Conservation (phyloP, 2,113 vertebrate species). For the Corynorhinus townsendii region DNA sequence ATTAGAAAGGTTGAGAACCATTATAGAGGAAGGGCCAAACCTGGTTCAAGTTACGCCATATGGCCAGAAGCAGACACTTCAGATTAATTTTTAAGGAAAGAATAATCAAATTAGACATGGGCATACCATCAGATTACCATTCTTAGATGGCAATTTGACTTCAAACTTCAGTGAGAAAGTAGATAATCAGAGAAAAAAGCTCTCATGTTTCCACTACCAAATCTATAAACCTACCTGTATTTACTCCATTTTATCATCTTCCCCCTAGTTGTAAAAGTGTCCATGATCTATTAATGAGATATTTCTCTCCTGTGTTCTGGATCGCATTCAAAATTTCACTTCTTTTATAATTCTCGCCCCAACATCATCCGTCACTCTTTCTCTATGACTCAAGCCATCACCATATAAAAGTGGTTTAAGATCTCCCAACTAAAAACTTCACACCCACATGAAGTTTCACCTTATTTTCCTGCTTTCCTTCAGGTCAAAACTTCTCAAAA, state of each 20-base stretch:
- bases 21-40: not conserved
- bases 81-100: not conserved
- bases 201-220: not conserved
- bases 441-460: not conserved
- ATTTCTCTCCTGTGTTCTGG: not conserved
- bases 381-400: not conserved
- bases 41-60: not conserved
- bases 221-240: not conserved
- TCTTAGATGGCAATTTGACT: not conserved
- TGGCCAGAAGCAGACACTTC: not conserved
- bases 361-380: not conserved
- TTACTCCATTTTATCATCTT: not conserved
- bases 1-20: too few relatives aligned
- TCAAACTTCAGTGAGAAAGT: not conserved
- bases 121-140: not conserved
- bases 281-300: not conserved
- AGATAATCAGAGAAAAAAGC: not conserved
- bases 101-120: not conserved
- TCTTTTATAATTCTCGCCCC: not conserved
- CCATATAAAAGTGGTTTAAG: not conserved
- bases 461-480: not conserved
- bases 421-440: not conserved
- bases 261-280: not conserved
- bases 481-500: not conserved
- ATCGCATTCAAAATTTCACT: not conserved